Base-by-base conservation (phyloP, 2,797 vertebrate species). In the Intellagama lesueurii region DNA sequence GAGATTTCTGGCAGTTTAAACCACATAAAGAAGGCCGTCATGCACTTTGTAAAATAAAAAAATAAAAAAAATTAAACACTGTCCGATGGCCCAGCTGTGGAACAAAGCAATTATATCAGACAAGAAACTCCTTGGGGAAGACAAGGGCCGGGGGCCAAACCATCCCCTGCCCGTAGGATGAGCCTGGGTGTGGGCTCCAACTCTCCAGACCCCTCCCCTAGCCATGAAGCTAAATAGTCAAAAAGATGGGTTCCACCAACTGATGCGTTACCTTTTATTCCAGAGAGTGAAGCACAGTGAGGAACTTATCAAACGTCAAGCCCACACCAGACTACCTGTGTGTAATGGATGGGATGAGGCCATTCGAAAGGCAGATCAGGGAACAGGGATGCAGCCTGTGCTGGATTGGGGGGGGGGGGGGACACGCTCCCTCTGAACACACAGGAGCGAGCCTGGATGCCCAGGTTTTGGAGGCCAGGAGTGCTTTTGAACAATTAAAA, bases 1-100 rank as follows among this genome's bases (percentile, higher is more conserved):
- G 88, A 79, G 85, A 81, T 89, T 95, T 94, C 96, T 94, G 95
- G 96, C 96, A 96, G 94, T 96, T 96, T 92, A 95, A 92, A 94
- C 60, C 60, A 64, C 95, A 95, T 94, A 91, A 94, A 94, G 92
- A 90, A 44, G 26, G 91, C 94, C 92, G 88, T 89, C 90, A 8
- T 95, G 95, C 95, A 95, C 84, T 32, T 78, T 66, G 56, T 47
- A 7, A 40, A 40, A 40, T 47, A 7, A 40, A 40, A 40, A 40
- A 40, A 40, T 2, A 4, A 22, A 75, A 88, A 87, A 85, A 66
- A 19, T 76, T 35, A 40, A 81, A n/a, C 52, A 19, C 12, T 26
- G 11, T 73, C 49, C 30, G 52, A 93, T 30, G 9, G 2, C 64
- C 90, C 76, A 94, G 90, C 81, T 87, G 89, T 75, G 40, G 22